Conservation (phyloP, 2,797 vertebrate genomes). For the Labroides dimidiatus region DNA sequence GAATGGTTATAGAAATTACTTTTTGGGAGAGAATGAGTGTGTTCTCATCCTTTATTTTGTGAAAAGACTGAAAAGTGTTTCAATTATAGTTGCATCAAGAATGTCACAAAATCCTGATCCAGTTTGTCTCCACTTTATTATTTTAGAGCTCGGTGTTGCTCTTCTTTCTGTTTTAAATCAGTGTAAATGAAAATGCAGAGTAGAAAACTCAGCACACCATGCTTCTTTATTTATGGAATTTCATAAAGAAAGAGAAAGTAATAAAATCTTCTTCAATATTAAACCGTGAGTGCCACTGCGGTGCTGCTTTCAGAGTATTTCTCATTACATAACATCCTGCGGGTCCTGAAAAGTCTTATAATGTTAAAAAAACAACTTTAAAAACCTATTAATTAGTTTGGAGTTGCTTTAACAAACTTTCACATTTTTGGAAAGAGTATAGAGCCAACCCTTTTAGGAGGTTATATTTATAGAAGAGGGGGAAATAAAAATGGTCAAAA, state of each 20-base stretch:
- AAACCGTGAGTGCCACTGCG: constrained; percentile 23
- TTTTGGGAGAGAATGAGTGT: constrained; percentile 9
- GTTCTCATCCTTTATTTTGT: constrained; percentile 16
- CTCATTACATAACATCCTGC: not conserved
- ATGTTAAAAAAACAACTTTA: not conserved
- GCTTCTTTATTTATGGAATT: constrained; percentile 44
- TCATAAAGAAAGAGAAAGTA: constrained; percentile 40
- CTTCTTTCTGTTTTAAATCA: constrained; percentile 4
- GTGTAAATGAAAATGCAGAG: constrained; percentile 33
- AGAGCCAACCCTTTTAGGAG: not conserved
- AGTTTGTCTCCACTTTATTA: constrained; percentile 5
- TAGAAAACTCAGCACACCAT: constrained; percentile 10
- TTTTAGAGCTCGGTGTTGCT: not conserved
- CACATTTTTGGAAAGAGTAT: constrained; percentile 2
- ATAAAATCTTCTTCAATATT: constrained; percentile 27
- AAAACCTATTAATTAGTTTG: constrained; percentile 8
- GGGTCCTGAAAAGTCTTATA: constrained; percentile 11
- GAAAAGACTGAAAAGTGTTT: constrained; percentile 46
- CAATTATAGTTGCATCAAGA: constrained; percentile 19
- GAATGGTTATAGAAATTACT: not conserved
- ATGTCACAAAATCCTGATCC: constrained; percentile 20
- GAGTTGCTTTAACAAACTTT: constrained; percentile 11
- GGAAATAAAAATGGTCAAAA: constrained; percentile 14
- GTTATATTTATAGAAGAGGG: constrained; percentile 12
- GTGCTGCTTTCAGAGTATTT: not conserved